phyloP scores from a whole-genome alignment of 2,113 vertebrate species.

The Calyptommatus sinebrachiatus region DNA sequence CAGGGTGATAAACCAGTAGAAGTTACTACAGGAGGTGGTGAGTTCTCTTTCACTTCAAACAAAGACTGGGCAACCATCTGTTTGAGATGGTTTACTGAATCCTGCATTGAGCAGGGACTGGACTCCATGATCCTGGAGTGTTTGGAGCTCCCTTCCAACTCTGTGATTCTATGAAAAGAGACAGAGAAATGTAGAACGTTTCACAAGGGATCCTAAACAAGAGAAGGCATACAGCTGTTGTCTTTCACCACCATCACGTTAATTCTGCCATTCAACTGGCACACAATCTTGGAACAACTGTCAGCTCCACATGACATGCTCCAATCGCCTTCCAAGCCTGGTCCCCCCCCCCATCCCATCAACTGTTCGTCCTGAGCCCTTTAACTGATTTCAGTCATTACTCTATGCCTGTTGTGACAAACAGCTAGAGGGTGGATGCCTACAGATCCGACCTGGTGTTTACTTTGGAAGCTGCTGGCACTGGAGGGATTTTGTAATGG shows the following conservation, averaged over 20 bases:
- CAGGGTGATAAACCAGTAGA: too few relatives aligned
- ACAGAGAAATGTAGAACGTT: too few relatives aligned
- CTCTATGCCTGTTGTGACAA: conserved; percentile 7
- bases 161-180: too few relatives aligned
- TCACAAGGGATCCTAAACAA: too few relatives aligned
- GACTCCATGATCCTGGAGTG: too few relatives aligned
- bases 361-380: not conserved
- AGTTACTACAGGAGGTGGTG: too few relatives aligned
- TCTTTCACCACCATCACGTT: not conserved
- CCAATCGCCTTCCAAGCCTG: not conserved
- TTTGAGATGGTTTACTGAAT: too few relatives aligned
- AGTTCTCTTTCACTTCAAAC: too few relatives aligned
- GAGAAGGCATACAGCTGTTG: too few relatives aligned
- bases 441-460: conserved; percentile 2
- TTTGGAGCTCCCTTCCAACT: too few relatives aligned
- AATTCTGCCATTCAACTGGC: not conserved
- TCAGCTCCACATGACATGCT: not conserved
- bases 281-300: not conserved
- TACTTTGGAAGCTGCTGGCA: conserved; percentile 33
- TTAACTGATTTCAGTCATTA: not conserved
- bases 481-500: conserved; percentile 18
- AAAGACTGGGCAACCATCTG: too few relatives aligned
- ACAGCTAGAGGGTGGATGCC: conserved; percentile 26
- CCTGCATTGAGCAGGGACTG: too few relatives aligned
- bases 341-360: not conserved